A percentile compares a stretch with the other conserved stretches of the same genome.
Conservation (phyloP, 2,888 invertebrate genomes). For the Tipula helvola region DNA sequence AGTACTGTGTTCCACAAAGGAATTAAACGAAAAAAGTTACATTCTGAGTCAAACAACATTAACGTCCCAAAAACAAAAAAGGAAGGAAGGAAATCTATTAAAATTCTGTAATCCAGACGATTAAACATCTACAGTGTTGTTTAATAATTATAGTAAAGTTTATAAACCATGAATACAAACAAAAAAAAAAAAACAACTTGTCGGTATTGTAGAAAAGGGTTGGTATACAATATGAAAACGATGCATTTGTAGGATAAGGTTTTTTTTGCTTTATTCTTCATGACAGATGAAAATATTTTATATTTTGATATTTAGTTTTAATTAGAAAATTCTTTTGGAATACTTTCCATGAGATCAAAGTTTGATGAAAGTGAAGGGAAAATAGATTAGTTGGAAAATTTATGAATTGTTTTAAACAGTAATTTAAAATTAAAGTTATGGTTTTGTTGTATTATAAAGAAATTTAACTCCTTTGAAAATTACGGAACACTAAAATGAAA, state of each 20-base stretch:
- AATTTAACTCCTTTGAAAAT: no score
- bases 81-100: constrained; percentile 7
- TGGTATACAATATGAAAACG: neutral
- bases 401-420: neutral
- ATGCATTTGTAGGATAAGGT: neutral
- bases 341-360: neutral
- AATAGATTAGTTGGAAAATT: neutral
- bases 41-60: neutral
- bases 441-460: no score
- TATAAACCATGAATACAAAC: neutral
- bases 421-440: no score
- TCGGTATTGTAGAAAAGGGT: neutral
- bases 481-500: no score
- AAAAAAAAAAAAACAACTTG: neutral
- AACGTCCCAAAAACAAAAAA: neutral
- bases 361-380: neutral
- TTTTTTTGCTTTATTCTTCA: neutral
- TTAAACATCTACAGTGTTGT: neutral
- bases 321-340: neutral
- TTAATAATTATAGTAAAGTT: neutral
- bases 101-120: neutral
- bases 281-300: neutral
- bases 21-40: neutral
- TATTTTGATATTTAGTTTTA: neutral
- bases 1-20: neutral